A percentile compares a stretch with the other conserved stretches of the same genome.
These are phyloP conservation scores for Turritopsis dohrnii DNA, from an alignment of 30 jellyfish, hydroid and myxozoan species.

Conservation along the genomic window DNA sequence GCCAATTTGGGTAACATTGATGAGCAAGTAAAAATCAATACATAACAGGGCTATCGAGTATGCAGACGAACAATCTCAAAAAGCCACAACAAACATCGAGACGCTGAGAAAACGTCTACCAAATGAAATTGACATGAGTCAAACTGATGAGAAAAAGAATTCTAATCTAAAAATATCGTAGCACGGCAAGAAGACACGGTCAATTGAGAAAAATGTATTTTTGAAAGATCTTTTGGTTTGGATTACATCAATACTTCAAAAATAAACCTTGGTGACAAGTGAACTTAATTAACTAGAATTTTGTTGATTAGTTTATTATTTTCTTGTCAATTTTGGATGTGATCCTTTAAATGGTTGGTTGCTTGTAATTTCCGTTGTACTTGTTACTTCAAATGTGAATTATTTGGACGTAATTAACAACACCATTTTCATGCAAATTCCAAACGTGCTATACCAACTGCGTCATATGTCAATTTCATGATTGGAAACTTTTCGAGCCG, in stretches of 20 bases:
- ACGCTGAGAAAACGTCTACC: neutral
- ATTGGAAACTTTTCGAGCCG: too few relatives aligned
- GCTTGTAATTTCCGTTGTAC: neutral
- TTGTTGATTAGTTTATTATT: neutral
- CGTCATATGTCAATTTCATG: neutral
- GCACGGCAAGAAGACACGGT: neutral
- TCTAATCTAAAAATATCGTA: neutral
- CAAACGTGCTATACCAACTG: neutral
- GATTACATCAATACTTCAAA: neutral
- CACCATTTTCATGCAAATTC: neutral
- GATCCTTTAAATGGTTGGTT: neutral
- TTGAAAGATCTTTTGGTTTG: neutral
- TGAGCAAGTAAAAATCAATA: neutral
- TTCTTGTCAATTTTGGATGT: neutral
- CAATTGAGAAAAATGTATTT: neutral
- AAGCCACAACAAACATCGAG: neutral
- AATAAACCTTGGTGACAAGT: neutral
- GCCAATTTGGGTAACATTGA: too few relatives aligned
- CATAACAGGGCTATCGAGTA: neutral
- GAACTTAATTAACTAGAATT: neutral
- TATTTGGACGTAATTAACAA: neutral
- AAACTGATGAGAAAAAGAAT: neutral
- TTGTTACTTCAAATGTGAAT: neutral
- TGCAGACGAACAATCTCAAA: neutral
- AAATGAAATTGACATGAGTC: neutral